Percentiles rank a stretch among this genome's conserved stretches.
These are phyloP conservation scores for Brachionus paranguensis DNA, from an alignment of 1,140 invertebrate species.

Conservation along the genomic window DNA sequence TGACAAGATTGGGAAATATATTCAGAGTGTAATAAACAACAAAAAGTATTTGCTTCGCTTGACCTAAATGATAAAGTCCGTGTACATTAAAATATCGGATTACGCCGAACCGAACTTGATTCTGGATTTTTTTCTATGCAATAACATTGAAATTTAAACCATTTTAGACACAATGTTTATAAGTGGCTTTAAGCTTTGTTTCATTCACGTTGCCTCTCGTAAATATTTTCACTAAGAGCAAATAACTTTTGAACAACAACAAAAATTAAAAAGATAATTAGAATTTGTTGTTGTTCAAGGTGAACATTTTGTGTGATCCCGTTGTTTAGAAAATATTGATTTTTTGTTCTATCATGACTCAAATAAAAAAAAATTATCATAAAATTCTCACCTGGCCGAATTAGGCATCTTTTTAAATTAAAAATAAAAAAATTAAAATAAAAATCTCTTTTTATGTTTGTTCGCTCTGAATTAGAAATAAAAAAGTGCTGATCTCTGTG, in stretches of 20 bases:
- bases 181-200: background rate
- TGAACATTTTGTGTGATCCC: background rate
- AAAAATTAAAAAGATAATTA: background rate
- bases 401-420: background rate
- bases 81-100: background rate
- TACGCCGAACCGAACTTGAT: background rate
- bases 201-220: background rate
- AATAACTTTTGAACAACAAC: background rate
- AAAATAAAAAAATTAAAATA: background rate
- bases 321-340: background rate
- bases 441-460: background rate
- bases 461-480: background rate
- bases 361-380: background rate
- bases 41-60: background rate
- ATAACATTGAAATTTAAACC: background rate
- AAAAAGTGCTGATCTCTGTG: too few species aligned
- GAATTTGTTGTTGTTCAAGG: background rate
- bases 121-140: background rate
- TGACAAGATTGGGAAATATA: background rate
- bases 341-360: background rate
- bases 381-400: background rate
- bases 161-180: background rate
- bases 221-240: background rate
- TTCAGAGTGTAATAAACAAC: background rate
- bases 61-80: background rate